Percentiles rank a stretch among this genome's conserved stretches.
Conservation (phyloP, 2,113 vertebrate genomes). For the Empidonax traillii region DNA sequence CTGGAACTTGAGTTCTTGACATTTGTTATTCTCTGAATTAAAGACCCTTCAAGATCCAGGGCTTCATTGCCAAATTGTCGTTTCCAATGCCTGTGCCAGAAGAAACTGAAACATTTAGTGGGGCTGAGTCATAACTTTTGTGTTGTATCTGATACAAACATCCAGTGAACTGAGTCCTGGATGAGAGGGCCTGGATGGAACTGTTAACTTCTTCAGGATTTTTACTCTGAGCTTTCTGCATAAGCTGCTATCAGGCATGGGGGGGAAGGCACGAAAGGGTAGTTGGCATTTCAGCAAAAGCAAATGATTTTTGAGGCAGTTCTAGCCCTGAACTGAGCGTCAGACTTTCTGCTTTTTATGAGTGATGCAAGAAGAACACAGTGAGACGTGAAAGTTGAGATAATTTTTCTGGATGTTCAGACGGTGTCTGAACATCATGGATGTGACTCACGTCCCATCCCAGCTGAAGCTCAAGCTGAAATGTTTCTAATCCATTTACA, state of each 20-base stretch:
- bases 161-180: background rate
- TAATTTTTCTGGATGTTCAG: background rate
- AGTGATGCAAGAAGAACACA: background rate
- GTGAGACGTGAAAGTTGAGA: background rate
- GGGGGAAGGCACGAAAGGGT: background rate
- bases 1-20: background rate
- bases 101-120: background rate
- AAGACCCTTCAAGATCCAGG: background rate
- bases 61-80: background rate
- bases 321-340: background rate
- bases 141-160: background rate
- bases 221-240: background rate
- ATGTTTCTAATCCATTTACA: background rate
- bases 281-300: background rate
- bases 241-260: background rate
- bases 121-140: background rate
- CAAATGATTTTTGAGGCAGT: background rate
- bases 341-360: background rate
- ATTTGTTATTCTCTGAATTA: slow-evolving; percentile 19
- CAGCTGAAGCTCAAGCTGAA: background rate
- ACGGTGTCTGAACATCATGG: background rate
- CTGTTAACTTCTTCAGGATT: background rate
- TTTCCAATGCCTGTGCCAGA: slow-evolving; percentile 1
- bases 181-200: background rate
- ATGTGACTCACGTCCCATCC: background rate